A percentile compares a stretch with the other conserved stretches of the same genome.
Conservation (phyloP, 2,797 vertebrate species). For the Masticophis lateralis region DNA sequence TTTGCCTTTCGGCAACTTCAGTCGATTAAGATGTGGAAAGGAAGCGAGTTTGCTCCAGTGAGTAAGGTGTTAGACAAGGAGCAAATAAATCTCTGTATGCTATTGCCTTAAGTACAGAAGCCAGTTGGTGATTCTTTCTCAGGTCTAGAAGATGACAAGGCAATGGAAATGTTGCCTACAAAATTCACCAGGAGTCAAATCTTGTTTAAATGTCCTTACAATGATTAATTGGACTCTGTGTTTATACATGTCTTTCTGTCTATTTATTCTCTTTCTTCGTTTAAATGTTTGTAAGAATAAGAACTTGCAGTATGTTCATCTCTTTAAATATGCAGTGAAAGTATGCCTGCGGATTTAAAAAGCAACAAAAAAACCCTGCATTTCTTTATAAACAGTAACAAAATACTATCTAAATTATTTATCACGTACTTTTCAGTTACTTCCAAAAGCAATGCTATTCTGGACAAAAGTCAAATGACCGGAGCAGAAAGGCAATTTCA, state of each 20-base stretch:
- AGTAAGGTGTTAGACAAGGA: background rate
- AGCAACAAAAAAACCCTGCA: background rate
- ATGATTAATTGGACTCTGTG: background rate
- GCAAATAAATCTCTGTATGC: background rate
- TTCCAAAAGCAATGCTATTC: background rate
- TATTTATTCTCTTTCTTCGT: background rate
- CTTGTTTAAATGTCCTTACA: background rate
- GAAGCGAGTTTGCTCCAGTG: background rate
- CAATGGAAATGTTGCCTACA: background rate
- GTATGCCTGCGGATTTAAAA: background rate
- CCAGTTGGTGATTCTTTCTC: background rate
- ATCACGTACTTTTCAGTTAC: background rate
- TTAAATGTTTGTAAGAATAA: background rate
- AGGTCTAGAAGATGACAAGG: background rate
- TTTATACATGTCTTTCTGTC: background rate
- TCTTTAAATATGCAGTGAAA: background rate
- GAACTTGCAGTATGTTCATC: background rate
- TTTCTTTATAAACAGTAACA: background rate
- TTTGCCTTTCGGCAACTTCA: background rate
- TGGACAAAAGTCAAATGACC: background rate
- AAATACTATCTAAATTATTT: background rate
- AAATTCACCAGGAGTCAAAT: background rate
- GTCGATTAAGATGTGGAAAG: background rate
- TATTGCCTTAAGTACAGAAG: background rate
- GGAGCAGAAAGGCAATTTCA: background rate